Evolutionary conservation across 2,113 vertebrate species (phyloP).

Genomic region (Microtus montanus): DNA sequence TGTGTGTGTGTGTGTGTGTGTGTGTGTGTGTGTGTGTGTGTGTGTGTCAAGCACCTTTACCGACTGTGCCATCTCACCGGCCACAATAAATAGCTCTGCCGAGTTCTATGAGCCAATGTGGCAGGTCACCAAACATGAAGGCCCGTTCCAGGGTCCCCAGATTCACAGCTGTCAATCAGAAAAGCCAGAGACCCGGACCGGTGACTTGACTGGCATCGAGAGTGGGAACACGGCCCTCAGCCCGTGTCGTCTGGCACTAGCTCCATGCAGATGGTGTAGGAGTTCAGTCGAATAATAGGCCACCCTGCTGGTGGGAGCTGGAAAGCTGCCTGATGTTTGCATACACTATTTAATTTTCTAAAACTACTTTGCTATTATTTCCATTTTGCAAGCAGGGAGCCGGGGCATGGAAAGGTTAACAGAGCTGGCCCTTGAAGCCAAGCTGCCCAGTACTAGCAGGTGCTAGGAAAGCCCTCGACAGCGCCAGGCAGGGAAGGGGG

Average conservation of each 20-base stretch:
- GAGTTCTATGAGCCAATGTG: neutral
- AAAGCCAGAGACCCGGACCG: neutral
- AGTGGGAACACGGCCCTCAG: too few relatives aligned
- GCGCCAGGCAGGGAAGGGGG: neutral
- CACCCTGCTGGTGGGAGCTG: neutral
- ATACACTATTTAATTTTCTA: neutral
- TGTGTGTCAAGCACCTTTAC: neutral
- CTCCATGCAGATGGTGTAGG: neutral
- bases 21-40: rapidly evolving
- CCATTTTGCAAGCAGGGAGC: neutral
- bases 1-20: neutral
- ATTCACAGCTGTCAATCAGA: neutral
- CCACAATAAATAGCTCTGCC: neutral
- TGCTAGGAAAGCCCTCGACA: neutral
- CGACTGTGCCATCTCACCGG: too few relatives aligned
- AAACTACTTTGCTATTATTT: neutral
- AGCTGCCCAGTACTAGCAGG: neutral
- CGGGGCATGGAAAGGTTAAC: neutral
- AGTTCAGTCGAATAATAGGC: too few relatives aligned
- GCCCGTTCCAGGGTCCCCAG: neutral
- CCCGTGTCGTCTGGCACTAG: neutral
- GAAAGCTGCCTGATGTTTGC: neutral
- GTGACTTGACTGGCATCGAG: neutral
- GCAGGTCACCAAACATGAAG: neutral
- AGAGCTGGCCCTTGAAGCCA: neutral